Percentiles rank a stretch among this genome's conserved stretches.
phyloP scores from a whole-genome alignment of 2,113 vertebrate genomes.

The Coracopsis vasa region DNA sequence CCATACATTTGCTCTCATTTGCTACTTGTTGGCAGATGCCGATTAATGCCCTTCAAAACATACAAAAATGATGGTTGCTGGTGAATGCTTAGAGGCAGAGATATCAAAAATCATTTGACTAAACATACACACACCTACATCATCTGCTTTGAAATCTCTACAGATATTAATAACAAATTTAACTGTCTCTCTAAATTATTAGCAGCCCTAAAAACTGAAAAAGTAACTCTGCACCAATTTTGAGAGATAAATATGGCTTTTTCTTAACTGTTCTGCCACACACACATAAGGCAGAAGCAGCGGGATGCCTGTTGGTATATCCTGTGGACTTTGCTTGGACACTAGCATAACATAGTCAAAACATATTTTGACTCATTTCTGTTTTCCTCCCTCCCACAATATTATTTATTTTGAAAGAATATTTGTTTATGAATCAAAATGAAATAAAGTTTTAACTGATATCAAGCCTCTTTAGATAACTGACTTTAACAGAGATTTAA shows the following conservation, averaged over 20 bases:
- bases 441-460: not conserved
- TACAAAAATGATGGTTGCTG: not conserved
- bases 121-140: not conserved
- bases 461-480: not conserved
- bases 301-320: not conserved
- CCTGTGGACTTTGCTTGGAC: not conserved
- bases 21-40: constrained; percentile 48
- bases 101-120: not conserved
- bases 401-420: not conserved
- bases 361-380: not conserved
- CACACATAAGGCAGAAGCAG: not conserved
- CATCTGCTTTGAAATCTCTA: not conserved
- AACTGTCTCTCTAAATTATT: not conserved
- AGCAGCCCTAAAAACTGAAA: not conserved
- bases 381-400: fast-evolving
- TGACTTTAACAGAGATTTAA: not conserved
- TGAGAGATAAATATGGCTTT: not conserved
- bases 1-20: constrained; percentile 26
- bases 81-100: not conserved
- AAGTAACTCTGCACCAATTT: not conserved
- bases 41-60: constrained; percentile 14
- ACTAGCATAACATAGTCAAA: not conserved
- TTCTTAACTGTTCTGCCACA: not conserved
- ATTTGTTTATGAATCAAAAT: not conserved
- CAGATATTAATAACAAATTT: not conserved